Evolutionary conservation across 2,888 invertebrate genomes (phyloP).

Genomic region (Microctonus brassicae): DNA sequence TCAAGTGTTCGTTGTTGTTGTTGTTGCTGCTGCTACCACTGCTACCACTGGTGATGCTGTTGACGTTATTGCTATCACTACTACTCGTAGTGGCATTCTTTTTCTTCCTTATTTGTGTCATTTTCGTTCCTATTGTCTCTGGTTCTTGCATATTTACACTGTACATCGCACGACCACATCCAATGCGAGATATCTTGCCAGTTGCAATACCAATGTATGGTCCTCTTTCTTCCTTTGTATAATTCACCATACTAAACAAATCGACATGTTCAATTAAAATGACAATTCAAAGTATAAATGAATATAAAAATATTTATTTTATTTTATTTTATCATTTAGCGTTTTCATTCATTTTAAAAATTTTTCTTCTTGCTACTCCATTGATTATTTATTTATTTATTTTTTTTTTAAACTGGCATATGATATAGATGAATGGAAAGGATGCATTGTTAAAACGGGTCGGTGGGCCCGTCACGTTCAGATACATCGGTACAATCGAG

Average conservation of each 20-base stretch:
- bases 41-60: slow-evolving; percentile 16
- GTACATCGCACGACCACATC: slow-evolving; percentile 58
- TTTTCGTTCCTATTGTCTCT: slow-evolving; percentile 6
- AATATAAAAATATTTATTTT: too few species aligned
- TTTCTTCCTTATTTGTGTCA: slow-evolving; percentile 20
- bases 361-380: too few species aligned
- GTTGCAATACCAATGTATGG: slow-evolving; percentile 55
- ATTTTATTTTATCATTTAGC: too few species aligned
- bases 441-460: background rate
- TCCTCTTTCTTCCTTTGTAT: slow-evolving; percentile 45
- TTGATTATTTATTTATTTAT: background rate
- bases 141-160: slow-evolving; percentile 40
- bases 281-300: background rate
- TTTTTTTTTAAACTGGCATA: background rate
- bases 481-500: slow-evolving; percentile 16
- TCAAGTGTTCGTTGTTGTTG: slow-evolving; percentile 15
- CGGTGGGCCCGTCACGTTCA: slow-evolving; percentile 11
- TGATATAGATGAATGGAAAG: background rate
- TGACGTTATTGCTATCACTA: slow-evolving; percentile 26
- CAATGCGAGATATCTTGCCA: slow-evolving; percentile 54
- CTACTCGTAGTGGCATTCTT: slow-evolving; percentile 38
- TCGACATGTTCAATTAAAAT: slow-evolving; percentile 31
- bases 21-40: too few species aligned
- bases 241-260: slow-evolving; percentile 52
- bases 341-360: too few species aligned